A percentile compares a stretch with the other conserved stretches of the same genome.
phyloP scores from a whole-genome alignment of 2,113 vertebrate genomes.

The Bombycilla garrulus region DNA sequence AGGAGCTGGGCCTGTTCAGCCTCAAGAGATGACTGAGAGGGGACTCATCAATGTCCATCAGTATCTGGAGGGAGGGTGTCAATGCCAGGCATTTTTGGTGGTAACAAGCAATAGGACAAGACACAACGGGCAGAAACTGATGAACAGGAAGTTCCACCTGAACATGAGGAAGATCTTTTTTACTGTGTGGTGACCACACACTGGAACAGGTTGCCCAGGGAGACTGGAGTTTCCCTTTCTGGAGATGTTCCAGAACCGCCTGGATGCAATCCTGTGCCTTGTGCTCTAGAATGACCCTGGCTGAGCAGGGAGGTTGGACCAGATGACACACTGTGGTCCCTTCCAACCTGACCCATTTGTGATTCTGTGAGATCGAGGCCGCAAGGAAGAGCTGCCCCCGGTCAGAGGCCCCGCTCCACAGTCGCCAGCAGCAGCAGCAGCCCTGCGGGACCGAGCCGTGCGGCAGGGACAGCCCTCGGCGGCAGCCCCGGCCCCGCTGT shows the following conservation, averaged over 20 bases:
- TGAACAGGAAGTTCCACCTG: background rate
- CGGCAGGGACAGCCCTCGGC: accelerated
- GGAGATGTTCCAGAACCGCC: background rate
- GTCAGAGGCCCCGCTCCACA: background rate
- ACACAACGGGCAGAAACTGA: background rate
- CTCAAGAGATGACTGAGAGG: background rate
- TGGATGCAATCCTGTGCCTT: background rate
- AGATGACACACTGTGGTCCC: no score
- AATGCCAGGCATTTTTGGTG: background rate
- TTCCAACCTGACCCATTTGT: background rate
- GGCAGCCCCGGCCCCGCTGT: background rate
- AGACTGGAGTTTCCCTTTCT: background rate
- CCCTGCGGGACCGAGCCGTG: accelerated
- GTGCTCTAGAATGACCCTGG: background rate
- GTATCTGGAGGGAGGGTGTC: background rate
- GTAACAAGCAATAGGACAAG: background rate
- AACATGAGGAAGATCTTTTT: background rate
- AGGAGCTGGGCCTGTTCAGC: background rate
- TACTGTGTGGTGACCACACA: no score
- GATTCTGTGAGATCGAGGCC: background rate
- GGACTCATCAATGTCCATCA: background rate
- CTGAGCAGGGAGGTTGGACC: no score
- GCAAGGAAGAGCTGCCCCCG: background rate
- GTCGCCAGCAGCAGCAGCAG: background rate
- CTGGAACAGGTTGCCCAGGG: background rate